Evolutionary conservation across 2,113 vertebrate genomes (phyloP).

Genomic region (Rhinoderma darwinii): DNA sequence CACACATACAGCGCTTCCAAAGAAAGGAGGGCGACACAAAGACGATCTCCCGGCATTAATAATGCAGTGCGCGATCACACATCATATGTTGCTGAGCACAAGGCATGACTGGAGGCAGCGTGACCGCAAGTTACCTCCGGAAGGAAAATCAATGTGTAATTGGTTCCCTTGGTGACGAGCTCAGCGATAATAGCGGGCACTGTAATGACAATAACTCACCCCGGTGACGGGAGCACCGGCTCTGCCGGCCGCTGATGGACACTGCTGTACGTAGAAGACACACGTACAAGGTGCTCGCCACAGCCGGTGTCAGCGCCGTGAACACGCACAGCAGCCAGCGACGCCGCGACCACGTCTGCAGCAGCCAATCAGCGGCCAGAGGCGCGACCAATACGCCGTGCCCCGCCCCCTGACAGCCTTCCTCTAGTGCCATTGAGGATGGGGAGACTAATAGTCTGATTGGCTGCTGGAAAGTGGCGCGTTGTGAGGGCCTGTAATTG

Average conservation of each 20-base stretch:
- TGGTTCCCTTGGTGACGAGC: not conserved
- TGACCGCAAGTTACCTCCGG: constrained; percentile 22
- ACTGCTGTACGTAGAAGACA: not conserved
- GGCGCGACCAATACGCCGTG: not conserved
- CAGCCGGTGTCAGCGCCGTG: constrained; percentile 35
- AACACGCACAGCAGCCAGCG: constrained; percentile 12
- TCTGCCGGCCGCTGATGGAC: constrained; percentile 11
- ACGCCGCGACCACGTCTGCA: constrained; percentile 1
- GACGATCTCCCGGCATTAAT: not conserved
- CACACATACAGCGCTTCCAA: too few relatives aligned
- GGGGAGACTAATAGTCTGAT: not conserved
- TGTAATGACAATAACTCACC: not conserved
- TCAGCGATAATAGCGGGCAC: too few relatives aligned
- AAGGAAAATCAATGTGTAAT: not conserved
- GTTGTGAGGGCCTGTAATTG: constrained; percentile 20
- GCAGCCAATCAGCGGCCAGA: constrained; percentile 45
- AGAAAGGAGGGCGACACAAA: too few relatives aligned
- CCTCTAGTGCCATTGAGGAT: constrained; percentile 37
- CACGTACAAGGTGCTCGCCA: constrained; percentile 12
- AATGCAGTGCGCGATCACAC: not conserved
- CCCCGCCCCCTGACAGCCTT: constrained; percentile 10
- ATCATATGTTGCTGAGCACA: not conserved
- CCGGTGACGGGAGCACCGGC: constrained; percentile 2
- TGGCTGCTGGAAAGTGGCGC: constrained; percentile 50
- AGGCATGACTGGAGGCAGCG: not conserved